phyloP scores from a whole-genome alignment of 2,797 vertebrate species.

The Ctenopoma kingsleyae region DNA sequence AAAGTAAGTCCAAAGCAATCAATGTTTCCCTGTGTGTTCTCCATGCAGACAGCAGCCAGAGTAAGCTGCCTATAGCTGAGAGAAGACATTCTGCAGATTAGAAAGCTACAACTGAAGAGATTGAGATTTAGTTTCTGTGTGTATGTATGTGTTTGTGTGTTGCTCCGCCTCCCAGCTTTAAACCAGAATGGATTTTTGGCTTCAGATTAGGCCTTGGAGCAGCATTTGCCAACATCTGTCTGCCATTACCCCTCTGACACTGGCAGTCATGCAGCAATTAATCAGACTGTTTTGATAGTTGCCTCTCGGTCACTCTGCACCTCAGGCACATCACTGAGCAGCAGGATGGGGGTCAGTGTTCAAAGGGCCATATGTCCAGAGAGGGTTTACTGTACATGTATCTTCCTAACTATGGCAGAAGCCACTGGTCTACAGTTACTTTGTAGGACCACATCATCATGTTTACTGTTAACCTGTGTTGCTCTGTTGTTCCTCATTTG shows the following conservation, averaged over 20 bases:
- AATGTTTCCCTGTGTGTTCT: conserved; percentile 52
- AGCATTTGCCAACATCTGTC: conserved; percentile 76
- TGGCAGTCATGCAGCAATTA: conserved; percentile 69
- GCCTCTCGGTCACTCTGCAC: conserved; percentile 48
- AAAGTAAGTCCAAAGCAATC: conserved; percentile 57
- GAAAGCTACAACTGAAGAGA: conserved; percentile 47
- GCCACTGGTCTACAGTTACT: conserved; percentile 16
- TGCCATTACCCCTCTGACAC: conserved; percentile 65
- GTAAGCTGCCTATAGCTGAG: conserved; percentile 33
- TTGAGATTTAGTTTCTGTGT: conserved; percentile 38
- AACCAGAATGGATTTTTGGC: conserved; percentile 57
- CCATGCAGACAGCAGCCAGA: conserved; percentile 45
- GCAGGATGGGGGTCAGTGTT: conserved; percentile 41
- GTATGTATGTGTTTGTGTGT: not conserved
- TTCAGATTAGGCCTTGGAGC: conserved; percentile 64
- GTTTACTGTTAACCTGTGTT: conserved; percentile 19
- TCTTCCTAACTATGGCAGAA: conserved; percentile 7
- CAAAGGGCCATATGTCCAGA: conserved; percentile 28
- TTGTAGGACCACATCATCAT: not conserved
- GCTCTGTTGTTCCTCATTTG: not conserved
- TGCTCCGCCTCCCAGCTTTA: conserved; percentile 49
- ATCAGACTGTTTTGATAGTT: conserved; percentile 62
- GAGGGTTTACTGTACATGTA: conserved; percentile 25
- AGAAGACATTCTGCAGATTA: conserved; percentile 63
- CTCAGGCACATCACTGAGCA: conserved; percentile 51